These are phyloP conservation scores for Listronotus bonariensis DNA, from an alignment of 1,140 invertebrate genomes.

Conservation along the genomic window DNA sequence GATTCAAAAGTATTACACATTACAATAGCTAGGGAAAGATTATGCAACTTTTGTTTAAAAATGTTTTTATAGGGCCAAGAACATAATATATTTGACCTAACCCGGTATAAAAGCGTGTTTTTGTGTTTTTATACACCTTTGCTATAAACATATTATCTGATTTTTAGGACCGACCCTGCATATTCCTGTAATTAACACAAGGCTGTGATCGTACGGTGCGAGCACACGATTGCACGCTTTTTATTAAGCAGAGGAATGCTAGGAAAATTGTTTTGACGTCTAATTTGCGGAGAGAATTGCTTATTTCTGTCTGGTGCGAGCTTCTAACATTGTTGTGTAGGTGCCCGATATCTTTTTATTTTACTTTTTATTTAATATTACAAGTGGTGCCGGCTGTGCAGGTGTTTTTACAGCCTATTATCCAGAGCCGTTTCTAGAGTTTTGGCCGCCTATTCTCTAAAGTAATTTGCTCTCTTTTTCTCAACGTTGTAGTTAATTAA, in stretches of 20 bases:
- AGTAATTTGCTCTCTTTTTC: no score
- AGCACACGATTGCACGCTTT: slow-evolving; percentile 28
- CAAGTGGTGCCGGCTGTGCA: not conserved
- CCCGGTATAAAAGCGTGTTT: no score
- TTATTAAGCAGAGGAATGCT: slow-evolving; percentile 21
- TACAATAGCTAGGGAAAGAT: no score
- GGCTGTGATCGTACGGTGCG: slow-evolving; percentile 43
- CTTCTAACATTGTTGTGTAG: slow-evolving; percentile 13
- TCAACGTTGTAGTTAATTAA: no score
- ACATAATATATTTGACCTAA: no score
- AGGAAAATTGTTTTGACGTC: slow-evolving; percentile 25
- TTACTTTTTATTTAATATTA: not conserved
- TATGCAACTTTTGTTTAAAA: no score
- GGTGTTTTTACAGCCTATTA: not conserved
- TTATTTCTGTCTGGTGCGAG: slow-evolving; percentile 9
- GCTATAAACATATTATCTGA: no score
- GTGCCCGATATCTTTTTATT: not conserved
- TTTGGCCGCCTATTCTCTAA: no score
- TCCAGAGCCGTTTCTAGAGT: no score
- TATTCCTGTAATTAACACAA: slow-evolving; percentile 44
- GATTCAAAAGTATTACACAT: no score
- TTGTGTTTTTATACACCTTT: no score
- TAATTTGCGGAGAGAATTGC: slow-evolving; percentile 20
- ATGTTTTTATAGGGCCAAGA: no score
- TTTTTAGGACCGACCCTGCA: slow-evolving; percentile 19